These are phyloP conservation scores for Troides helena DNA, from an alignment of 2,888 invertebrate genomes.

Conservation along the genomic window DNA sequence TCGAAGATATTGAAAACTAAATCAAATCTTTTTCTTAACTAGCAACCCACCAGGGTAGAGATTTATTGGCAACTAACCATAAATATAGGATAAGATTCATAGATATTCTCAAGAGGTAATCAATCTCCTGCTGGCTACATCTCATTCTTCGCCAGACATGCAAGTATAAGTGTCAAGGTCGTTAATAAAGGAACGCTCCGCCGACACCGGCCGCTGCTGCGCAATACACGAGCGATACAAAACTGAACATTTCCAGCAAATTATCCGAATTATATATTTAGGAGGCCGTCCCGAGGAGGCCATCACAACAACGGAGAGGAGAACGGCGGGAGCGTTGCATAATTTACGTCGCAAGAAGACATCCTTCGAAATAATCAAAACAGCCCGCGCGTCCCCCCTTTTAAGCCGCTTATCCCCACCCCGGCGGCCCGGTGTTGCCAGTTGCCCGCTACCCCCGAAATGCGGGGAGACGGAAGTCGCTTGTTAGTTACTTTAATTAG, in stretches of 20 bases:
- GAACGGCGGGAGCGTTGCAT: constrained; percentile 57
- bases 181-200: background rate
- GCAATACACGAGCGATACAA: background rate
- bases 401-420: constrained; percentile 68
- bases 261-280: constrained; percentile 23
- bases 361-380: constrained; percentile 79
- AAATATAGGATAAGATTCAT: too few relatives aligned
- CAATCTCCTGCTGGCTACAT: too few relatives aligned
- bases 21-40: too few relatives aligned
- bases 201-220: background rate
- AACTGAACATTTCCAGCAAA: constrained; percentile 12
- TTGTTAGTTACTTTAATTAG: constrained; percentile 78
- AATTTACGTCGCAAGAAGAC: constrained; percentile 78
- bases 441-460: constrained; percentile 57
- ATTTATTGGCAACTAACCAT: too few relatives aligned
- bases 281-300: constrained; percentile 22
- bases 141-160: background rate
- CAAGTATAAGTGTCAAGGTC: background rate
- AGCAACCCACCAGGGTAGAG: too few relatives aligned
- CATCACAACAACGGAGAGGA: constrained; percentile 22
- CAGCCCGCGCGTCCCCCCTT: constrained; percentile 58
- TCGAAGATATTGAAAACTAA: too few relatives aligned
- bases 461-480: constrained; percentile 61
- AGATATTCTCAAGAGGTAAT: too few relatives aligned
- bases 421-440: constrained; percentile 44